Evolutionary conservation across 2,888 invertebrate genomes (phyloP).

Genomic region (Notodonta dromedarius): DNA sequence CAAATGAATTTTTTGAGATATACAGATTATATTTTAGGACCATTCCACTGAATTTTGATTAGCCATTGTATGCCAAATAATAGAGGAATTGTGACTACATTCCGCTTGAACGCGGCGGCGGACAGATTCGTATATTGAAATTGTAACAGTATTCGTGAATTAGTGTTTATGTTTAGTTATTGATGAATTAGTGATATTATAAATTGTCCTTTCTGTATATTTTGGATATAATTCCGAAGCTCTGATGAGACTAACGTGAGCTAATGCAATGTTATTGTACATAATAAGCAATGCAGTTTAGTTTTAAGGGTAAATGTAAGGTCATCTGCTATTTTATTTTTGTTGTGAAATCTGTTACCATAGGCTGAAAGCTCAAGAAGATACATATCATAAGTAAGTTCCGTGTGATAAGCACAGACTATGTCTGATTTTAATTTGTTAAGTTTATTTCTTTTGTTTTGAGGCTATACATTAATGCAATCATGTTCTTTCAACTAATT

Average conservation of each 20-base stretch:
- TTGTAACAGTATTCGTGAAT: slow-evolving; percentile 56
- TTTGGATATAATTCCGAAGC: slow-evolving; percentile 43
- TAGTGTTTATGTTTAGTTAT: slow-evolving; percentile 32
- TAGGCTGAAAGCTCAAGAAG: slow-evolving; percentile 75
- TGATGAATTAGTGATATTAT: slow-evolving; percentile 30
- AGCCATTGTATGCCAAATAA: slow-evolving; percentile 78
- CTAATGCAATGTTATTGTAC: slow-evolving; percentile 68
- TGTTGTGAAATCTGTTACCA: slow-evolving; percentile 70
- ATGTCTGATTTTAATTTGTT: slow-evolving; percentile 45
- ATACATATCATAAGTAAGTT: slow-evolving; percentile 71
- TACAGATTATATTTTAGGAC: slow-evolving; percentile 65
- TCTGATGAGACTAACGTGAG: slow-evolving; percentile 52
- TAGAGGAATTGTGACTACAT: slow-evolving; percentile 42
- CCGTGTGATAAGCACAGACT: slow-evolving; percentile 54
- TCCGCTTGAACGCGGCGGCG: slow-evolving; percentile 34
- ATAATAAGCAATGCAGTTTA: slow-evolving; percentile 69
- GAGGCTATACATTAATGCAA: slow-evolving; percentile 52
- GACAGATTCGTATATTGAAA: slow-evolving; percentile 37
- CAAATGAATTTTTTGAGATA: slow-evolving; percentile 72
- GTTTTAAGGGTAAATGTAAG: slow-evolving; percentile 47
- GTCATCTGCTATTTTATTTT: slow-evolving; percentile 41
- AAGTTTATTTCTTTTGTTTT: slow-evolving; percentile 39
- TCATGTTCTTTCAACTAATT: slow-evolving; percentile 22
- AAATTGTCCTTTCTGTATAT: slow-evolving; percentile 56
- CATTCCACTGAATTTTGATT: slow-evolving; percentile 71